Percentiles rank a stretch among this genome's conserved stretches.
Evolutionary conservation across 2,113 vertebrate genomes (phyloP).

Genomic region (Esox niger): DNA sequence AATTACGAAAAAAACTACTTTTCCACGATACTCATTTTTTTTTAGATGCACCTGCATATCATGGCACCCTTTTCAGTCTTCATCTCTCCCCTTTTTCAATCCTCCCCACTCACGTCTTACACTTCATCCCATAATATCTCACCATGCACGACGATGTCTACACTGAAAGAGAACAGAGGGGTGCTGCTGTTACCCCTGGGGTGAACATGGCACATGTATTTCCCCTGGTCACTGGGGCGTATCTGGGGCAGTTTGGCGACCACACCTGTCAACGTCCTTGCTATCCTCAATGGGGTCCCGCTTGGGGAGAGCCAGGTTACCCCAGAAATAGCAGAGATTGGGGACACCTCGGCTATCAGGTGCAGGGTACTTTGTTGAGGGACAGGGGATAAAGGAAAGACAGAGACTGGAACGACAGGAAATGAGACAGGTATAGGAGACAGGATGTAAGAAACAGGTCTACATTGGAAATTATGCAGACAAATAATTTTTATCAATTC

Average conservation of each 20-base stretch:
- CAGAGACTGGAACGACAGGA: conserved; percentile 43
- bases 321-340: conserved; percentile 17
- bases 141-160: conserved; percentile 58
- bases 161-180: conserved; percentile 36
- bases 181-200: conserved; percentile 31
- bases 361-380: conserved; percentile 54
- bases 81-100: background rate
- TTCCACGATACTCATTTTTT: no score
- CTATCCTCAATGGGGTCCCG: conserved; percentile 39
- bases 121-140: conserved; percentile 32
- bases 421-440: background rate
- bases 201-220: conserved; percentile 59
- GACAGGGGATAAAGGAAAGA: conserved; percentile 39
- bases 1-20: no score
- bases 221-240: conserved; percentile 38
- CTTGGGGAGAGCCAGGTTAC: conserved; percentile 62
- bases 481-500: no score
- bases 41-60: no score
- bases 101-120: no score
- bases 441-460: background rate
- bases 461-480: background rate
- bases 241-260: conserved; percentile 65
- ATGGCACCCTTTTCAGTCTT: conserved; percentile 1
- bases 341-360: conserved; percentile 53
- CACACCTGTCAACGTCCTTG: conserved; percentile 27